These are phyloP conservation scores for Calliopsis andreniformis DNA, from an alignment of 1,140 invertebrate genomes.

Conservation along the genomic window DNA sequence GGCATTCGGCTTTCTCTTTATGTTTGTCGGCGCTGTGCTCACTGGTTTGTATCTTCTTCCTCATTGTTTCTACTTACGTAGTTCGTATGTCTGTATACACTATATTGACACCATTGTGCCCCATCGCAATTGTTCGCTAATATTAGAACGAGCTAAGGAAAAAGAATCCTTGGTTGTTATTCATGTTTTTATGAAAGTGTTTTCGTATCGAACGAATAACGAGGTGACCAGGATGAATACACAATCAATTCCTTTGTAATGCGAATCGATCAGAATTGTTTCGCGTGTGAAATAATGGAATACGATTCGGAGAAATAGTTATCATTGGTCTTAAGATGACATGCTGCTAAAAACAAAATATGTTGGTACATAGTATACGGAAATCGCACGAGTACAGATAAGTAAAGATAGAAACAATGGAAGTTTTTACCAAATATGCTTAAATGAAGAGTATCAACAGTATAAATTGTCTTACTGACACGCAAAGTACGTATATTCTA, in stretches of 20 bases:
- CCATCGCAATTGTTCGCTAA: not conserved
- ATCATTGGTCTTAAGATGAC: too few species aligned
- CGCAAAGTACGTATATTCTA: too few species aligned
- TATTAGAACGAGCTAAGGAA: not conserved
- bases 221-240: not conserved
- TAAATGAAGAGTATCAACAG: too few species aligned
- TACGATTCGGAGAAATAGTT: too few species aligned
- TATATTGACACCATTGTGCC: slow-evolving; percentile 4
- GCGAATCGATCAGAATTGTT: not conserved
- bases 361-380: too few species aligned
- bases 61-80: not conserved
- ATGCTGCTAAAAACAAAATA: too few species aligned
- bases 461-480: too few species aligned
- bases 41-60: slow-evolving; percentile 82
- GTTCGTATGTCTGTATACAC: not conserved
- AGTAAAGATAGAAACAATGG: too few species aligned
- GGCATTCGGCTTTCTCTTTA: slow-evolving; percentile 88
- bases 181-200: not conserved
- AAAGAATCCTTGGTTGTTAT: not conserved
- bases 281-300: not conserved
- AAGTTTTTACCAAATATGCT: too few species aligned
- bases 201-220: not conserved
- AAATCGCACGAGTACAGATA: too few species aligned
- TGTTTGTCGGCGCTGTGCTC: slow-evolving; percentile 87
- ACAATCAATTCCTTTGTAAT: not conserved